Evolutionary conservation across 2,113 vertebrate genomes (phyloP), one percentile per base, ranked within the genome.

Genomic region (Dermatemys mawii): DNA sequence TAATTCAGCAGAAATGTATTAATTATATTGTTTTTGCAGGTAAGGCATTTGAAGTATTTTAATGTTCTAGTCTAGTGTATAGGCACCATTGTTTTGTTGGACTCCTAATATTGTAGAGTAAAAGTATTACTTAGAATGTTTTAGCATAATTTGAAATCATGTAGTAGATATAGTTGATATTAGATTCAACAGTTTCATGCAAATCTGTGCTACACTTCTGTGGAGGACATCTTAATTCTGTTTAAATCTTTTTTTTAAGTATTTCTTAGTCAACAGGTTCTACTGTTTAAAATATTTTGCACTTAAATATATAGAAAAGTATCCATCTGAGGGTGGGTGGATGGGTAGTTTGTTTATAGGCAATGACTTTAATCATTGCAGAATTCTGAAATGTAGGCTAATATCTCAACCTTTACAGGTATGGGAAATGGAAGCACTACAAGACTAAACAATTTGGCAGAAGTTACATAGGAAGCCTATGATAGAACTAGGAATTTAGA

Each of bases 101-200:
- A 93, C 89, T 89, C 79, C 93, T 50, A 95, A 93, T 94, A 70
- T 91, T 60, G 70, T 76, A 86, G 26, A 70, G 48, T 88, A 91
- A 38, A 92, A 88, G 60, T 95, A 8, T 75, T 79, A 70, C 88
- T 88, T 86, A 86, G 81, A 90, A 86, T 92, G 82, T 87, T 88
- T 63, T 84, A 1, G 86, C 50, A 75, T 93, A 90, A 41, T 94
- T 48, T 51, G 35, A 0, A 95, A 51, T 81, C 92, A 35, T 83
- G 0, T 85, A 76, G 48, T 78, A 16, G n/a, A 73, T 26, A 75
- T 44, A 75, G n/a, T 75, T 44, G 55, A 57, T 57, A 67, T n/a
- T 19, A 67, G 6, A 16, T 90, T 92, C 67, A 84, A 78, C 86
- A 93, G 41, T 48, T 87, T 63, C 80, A 44, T 90, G 35, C 79